Evolutionary conservation across 2,797 vertebrate genomes (phyloP), one percentile per base, ranked within the genome.

Genomic region (Hemitrygon akajei): DNA sequence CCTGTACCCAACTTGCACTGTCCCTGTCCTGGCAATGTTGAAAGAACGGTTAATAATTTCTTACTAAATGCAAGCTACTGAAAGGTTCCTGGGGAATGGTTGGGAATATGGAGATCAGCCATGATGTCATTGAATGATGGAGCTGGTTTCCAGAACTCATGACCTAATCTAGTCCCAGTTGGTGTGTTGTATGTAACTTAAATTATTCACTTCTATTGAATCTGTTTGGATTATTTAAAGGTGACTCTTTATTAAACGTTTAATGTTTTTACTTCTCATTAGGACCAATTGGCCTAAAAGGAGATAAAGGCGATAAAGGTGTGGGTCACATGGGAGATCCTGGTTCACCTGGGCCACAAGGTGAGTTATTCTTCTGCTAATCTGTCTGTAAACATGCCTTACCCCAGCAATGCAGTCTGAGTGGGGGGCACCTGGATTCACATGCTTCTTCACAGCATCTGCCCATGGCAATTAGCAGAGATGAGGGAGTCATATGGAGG

Each of bases 301-400:
- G 99, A 94, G 97, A 98, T 94, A 99, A 97, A 82, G 99, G 99
- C 91, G 98, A 98, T 94, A 98, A 97, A 91, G 99, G 99, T 0
- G 47, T 98, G 56, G 99, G 99, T 91, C 94, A 98, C 71, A 97
- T 98, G 97, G 99, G 99, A 95, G 99, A 99, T 94, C 95, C 94
- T 0, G 98, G 98, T 94, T 97, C 98, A 20, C 98, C 98, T 0
- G 99, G 99, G 37, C 96, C 97, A 94, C 98, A 97, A 97, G 98
- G 99, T 99, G 96, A 96, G 93, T 94, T 3, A 94, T 10, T n/a
- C 20, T 12, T 69, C 60, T 34, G 4, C 16, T 0, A 7, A 30
- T 12, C 69, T 18, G 20, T n/a, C 5, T 37, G 22, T 20, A 3
- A n/a, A 12, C 56, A 12, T 16, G 10, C 11, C 58, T n/a, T 89